Conservation (phyloP, 2,888 invertebrate genomes). For the Drepanosiphum platanoidis region DNA sequence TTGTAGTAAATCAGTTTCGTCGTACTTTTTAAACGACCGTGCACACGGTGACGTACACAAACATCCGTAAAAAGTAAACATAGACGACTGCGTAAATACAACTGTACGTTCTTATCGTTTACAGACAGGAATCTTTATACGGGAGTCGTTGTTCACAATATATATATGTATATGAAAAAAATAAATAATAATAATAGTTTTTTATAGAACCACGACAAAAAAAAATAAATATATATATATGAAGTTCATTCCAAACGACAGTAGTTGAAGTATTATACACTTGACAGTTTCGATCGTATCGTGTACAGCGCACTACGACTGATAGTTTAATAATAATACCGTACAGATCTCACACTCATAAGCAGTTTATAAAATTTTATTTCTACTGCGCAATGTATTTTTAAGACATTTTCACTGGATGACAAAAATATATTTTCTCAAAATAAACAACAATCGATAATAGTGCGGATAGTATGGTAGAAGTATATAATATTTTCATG, state of each 20-base stretch:
- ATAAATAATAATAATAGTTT: background rate
- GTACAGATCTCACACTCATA: no score
- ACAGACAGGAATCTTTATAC: background rate
- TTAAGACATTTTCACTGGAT: no score
- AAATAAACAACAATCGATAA: no score
- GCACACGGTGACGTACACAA: background rate
- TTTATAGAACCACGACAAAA: background rate
- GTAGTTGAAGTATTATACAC: constrained; percentile 12
- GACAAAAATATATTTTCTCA: no score
- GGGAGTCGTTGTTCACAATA: background rate
- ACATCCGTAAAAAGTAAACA: background rate
- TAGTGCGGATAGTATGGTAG: no score
- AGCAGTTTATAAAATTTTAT: no score
- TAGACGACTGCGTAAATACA: constrained; percentile 26
- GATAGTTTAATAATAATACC: constrained; percentile 4
- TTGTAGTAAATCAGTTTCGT: constrained; percentile 31
- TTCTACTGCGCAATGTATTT: no score
- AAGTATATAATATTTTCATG: no score
- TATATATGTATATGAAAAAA: background rate
- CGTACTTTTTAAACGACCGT: background rate
- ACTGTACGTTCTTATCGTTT: background rate
- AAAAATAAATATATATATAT: constrained; percentile 6
- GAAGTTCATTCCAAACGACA: background rate
- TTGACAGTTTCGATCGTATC: constrained; percentile 19
- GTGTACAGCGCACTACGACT: background rate